Percentiles rank a stretch among this genome's conserved stretches.
These are phyloP conservation scores for Drosophila prolongata DNA, from an alignment of 2,888 invertebrate genomes.

Conservation along the genomic window DNA sequence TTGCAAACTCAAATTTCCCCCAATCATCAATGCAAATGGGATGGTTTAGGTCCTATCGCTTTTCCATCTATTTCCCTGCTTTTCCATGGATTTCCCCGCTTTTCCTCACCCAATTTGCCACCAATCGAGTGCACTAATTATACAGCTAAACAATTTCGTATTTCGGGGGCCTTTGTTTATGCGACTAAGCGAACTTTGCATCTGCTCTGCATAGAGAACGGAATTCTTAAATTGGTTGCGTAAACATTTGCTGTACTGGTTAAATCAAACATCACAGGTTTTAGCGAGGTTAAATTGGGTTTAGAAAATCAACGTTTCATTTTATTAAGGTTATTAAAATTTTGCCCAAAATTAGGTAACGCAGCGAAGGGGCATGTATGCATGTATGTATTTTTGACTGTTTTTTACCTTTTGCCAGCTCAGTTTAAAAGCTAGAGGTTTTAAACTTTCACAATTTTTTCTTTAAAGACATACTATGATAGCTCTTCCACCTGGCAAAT, in stretches of 20 bases:
- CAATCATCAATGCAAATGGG: slow-evolving; percentile 46
- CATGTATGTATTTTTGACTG: too few species aligned
- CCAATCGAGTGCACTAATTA: slow-evolving; percentile 67
- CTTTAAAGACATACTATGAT: too few species aligned
- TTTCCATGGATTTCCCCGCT: not conserved
- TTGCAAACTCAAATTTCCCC: slow-evolving; percentile 57
- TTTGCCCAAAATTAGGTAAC: too few species aligned
- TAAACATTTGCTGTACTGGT: slow-evolving; percentile 46
- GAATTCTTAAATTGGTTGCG: slow-evolving; percentile 56
- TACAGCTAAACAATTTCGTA: slow-evolving; percentile 59
- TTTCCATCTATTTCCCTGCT: not conserved
- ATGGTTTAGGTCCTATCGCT: slow-evolving; percentile 13
- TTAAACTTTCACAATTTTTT: too few species aligned
- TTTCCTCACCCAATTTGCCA: slow-evolving; percentile 3
- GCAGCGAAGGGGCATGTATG: too few species aligned
- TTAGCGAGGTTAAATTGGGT: not conserved
- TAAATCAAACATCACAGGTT: slow-evolving; percentile 6
- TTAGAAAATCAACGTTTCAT: not conserved
- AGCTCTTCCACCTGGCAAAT: too few species aligned
- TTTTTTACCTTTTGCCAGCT: too few species aligned
- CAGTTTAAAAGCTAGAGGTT: too few species aligned
- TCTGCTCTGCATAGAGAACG: slow-evolving; percentile 16
- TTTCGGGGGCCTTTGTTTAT: slow-evolving; percentile 57
- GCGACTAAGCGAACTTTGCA: slow-evolving; percentile 33
- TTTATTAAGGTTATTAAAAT: too few species aligned